These are phyloP conservation scores for Yponomeuta plumbellus DNA, from an alignment of 2,888 invertebrate species.

Conservation along the genomic window DNA sequence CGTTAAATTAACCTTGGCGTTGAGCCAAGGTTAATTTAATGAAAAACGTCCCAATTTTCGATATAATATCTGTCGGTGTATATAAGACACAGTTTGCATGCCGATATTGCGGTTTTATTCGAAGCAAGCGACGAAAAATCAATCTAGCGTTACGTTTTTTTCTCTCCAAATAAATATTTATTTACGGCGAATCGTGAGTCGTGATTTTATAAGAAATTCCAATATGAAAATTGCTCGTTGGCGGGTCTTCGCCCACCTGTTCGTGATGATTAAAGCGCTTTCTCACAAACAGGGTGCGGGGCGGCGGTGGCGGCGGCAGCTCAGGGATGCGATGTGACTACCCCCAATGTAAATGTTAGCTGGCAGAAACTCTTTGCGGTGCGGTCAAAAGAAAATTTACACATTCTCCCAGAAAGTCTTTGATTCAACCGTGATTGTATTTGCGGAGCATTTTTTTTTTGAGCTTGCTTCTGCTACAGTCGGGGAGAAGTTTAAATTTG, in stretches of 20 bases:
- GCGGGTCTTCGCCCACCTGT: conserved; percentile 49
- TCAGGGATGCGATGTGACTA: not conserved
- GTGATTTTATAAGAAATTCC: conserved; percentile 44
- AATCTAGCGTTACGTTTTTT: conserved; percentile 10
- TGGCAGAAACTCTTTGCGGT: conserved; percentile 51
- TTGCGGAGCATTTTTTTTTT: not conserved
- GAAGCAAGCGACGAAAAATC: not conserved
- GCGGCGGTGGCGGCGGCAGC: conserved; percentile 10
- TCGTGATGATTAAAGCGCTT: conserved; percentile 69
- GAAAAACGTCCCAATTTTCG: too few species aligned
- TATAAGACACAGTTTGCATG: too few species aligned
- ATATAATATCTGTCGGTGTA: too few species aligned
- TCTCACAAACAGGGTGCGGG: conserved; percentile 24
- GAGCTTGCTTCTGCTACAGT: not conserved
- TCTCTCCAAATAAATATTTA: conserved; percentile 7
- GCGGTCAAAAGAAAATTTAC: conserved; percentile 49
- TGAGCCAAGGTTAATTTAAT: too few species aligned
- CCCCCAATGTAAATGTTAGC: conserved; percentile 12
- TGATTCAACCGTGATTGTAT: conserved; percentile 25
- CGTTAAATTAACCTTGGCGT: too few species aligned
- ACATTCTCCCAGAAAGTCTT: conserved; percentile 22
- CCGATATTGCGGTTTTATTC: not conserved
- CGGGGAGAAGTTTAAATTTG: not conserved
- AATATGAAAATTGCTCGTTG: conserved; percentile 62
- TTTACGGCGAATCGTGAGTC: conserved; percentile 3